phyloP scores from a whole-genome alignment of 2,888 invertebrate genomes.

The Melieria crassipennis region DNA sequence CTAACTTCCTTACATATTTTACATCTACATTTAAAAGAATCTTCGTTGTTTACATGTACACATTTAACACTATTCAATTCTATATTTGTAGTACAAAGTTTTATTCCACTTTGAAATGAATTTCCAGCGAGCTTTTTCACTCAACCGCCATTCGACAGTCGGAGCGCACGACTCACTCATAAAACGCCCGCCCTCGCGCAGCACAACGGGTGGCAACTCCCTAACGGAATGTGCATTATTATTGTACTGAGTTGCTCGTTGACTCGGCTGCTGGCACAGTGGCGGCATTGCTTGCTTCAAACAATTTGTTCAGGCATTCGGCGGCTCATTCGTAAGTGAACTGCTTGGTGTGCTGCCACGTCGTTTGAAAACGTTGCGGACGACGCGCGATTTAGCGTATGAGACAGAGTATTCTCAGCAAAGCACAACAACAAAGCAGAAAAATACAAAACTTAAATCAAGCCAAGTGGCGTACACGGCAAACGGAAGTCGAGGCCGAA shows the following conservation, averaged over 20 bases:
- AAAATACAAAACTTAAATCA: background rate
- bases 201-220: conserved; percentile 18
- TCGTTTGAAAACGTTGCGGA: conserved; percentile 25
- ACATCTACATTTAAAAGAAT: no score
- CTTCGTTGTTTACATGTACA: no score
- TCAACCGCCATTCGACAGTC: conserved; percentile 5
- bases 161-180: conserved; percentile 8
- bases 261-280: no score
- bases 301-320: conserved; percentile 25
- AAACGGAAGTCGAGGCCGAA: conserved; percentile 1
- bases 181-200: background rate
- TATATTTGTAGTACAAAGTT: no score
- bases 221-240: conserved; percentile 23
- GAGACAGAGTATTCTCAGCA: background rate
- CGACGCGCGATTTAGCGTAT: conserved; percentile 17
- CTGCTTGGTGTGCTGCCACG: conserved; percentile 34
- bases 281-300: background rate
- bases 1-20: no score
- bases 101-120: no score
- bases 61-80: no score
- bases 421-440: background rate
- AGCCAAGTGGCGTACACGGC: background rate
- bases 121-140: background rate
- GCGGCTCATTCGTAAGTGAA: conserved; percentile 34
- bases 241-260: conserved; percentile 1